These are phyloP conservation scores for Lacanobia wlatinum DNA, from an alignment of 2,888 invertebrate species.

Conservation along the genomic window DNA sequence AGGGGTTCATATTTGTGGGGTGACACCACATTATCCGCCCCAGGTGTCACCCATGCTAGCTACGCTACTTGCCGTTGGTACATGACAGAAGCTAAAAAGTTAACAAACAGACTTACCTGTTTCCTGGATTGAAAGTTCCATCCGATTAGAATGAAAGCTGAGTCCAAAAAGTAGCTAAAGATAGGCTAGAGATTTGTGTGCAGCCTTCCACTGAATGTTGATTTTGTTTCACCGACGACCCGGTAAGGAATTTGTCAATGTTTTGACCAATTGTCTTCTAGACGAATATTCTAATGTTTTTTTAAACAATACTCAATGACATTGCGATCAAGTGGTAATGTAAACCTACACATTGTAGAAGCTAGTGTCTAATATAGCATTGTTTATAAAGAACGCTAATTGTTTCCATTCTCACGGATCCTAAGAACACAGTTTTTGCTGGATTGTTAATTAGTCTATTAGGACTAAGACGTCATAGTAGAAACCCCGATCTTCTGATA, in stretches of 20 bases:
- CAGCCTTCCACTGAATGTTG: not conserved
- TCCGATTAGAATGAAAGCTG: too few species aligned
- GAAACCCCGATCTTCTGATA: not conserved
- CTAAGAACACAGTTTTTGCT: constrained; percentile 11
- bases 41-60: too few species aligned
- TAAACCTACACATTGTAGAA: not conserved
- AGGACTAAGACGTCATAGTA: constrained; percentile 3
- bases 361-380: constrained; percentile 27
- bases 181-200: too few species aligned
- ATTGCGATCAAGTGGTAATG: not conserved
- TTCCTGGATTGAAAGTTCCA: too few species aligned
- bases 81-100: too few species aligned
- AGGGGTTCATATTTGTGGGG: too few species aligned
- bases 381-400: constrained; percentile 37
- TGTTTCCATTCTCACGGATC: constrained; percentile 50
- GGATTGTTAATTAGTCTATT: constrained; percentile 16
- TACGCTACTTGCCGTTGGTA: too few species aligned
- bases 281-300: constrained; percentile 8
- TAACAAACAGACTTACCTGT: too few species aligned
- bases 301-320: constrained; percentile 29
- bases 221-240: not conserved
- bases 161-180: too few species aligned
- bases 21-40: too few species aligned
- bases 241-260: not conserved
- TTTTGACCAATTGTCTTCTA: constrained; percentile 9